Base-by-base conservation (phyloP, 2,113 vertebrate genomes). In the Aramus guarauna region DNA sequence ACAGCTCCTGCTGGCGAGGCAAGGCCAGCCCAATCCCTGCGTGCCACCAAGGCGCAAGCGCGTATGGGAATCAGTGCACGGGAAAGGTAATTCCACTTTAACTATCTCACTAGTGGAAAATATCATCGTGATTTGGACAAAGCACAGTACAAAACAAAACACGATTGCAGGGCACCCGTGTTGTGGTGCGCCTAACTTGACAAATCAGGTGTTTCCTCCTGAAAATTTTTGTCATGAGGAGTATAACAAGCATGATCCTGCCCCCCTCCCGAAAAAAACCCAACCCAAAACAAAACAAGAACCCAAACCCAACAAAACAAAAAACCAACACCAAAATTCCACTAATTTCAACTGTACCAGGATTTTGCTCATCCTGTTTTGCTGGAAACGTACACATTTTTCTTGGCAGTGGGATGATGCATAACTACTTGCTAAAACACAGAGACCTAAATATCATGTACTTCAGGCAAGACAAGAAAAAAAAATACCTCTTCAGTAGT, bases 391-490 rank as follows among this genome's bases (percentile, higher is more conserved):
- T 5, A 60, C 9, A 32, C 1, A 2, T 12, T 27, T 13, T 47
- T 60, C 50, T 50, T 45, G 14, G 13, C 69, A 76, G 45, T 16
- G 10, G 27, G 23, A 73, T 36, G 53, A 85, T 32, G 12, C 9
- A 11, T 24, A 82, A 39, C 36, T 29, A 32, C 34, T 53, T 62
- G 43, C 45, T 90, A 43, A 55, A 90, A 72, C 17, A 81, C 6
- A 60, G 29, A 18, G 69, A 91, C 48, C 29, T 76, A 58, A 79
- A 52, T 52, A 18, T 66, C 43, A 34, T 0, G 5, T 29, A 36
- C 14, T 80, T 83, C 50, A 88, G n/a, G 87, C n/a, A 90, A 95
- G 72, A 37, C 18, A 88, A 59, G 26, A 63, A 85, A 68, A 92
- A 48, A 39, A 56, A 77, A 37, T 17, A 1, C 55, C 71, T 64